phyloP scores from a whole-genome alignment of 1,140 invertebrate species.

The Tetranychus cinnabarinus region DNA sequence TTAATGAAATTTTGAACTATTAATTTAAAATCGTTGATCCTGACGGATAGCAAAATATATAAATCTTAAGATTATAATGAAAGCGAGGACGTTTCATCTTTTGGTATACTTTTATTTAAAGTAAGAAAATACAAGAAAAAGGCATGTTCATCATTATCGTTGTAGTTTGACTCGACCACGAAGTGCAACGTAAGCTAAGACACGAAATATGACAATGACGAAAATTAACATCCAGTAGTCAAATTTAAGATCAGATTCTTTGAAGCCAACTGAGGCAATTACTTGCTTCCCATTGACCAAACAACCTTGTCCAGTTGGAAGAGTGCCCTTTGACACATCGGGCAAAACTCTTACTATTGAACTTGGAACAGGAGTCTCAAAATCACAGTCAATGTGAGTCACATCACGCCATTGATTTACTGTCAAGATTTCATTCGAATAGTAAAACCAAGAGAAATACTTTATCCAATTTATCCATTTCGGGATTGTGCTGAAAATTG shows the following conservation, averaged over 20 bases:
- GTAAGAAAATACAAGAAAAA: too few species aligned
- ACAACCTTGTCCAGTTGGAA: not conserved
- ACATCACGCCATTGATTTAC: slow-evolving; percentile 74
- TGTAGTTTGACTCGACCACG: not conserved
- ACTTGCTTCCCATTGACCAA: not conserved
- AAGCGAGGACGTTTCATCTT: too few species aligned
- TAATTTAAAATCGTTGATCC: too few species aligned
- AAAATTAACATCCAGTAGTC: not conserved
- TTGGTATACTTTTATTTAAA: too few species aligned
- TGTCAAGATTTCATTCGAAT: slow-evolving; percentile 71
- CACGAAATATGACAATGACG: not conserved
- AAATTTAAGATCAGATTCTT: not conserved
- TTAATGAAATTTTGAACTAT: too few species aligned
- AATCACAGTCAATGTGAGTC: slow-evolving; percentile 29
- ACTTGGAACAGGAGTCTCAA: too few species aligned
- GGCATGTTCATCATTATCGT: too few species aligned
- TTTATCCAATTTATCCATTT: slow-evolving; percentile 69
- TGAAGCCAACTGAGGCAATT: not conserved
- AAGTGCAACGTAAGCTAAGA: not conserved
- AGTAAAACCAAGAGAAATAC: slow-evolving; percentile 82
- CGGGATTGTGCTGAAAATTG: slow-evolving; percentile 43
- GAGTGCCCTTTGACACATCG: not conserved
- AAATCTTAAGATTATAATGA: too few species aligned
- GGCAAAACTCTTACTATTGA: not conserved
- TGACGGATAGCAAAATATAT: too few species aligned